phyloP scores from a whole-genome alignment of 2,113 vertebrate genomes.

The Chaetura pelagica region DNA sequence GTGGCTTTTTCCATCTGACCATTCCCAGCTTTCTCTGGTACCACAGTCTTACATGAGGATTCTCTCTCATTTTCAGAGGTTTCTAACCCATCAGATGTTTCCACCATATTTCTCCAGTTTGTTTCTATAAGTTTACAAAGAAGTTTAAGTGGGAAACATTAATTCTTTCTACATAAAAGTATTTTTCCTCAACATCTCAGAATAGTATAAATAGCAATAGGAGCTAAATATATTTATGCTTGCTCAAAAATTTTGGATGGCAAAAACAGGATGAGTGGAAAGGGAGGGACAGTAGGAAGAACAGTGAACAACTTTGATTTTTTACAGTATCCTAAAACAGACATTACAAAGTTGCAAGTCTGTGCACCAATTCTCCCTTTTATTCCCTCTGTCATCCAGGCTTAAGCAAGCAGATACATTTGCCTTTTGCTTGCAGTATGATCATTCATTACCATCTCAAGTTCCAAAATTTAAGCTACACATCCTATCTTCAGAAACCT shows the following conservation, averaged over 20 bases:
- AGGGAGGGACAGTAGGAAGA: background rate
- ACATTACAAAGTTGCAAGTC: background rate
- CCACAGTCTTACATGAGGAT: constrained; percentile 60
- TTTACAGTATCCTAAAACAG: background rate
- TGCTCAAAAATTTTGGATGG: background rate
- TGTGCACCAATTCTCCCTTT: background rate
- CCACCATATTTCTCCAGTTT: constrained; percentile 98
- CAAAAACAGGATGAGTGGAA: background rate
- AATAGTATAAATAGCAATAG: background rate
- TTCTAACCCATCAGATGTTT: constrained; percentile 90
- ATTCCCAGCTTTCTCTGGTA: constrained; percentile 64
- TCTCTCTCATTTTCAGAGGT: constrained; percentile 83
- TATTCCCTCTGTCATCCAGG: background rate
- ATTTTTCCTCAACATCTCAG: background rate
- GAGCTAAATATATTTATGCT: background rate
- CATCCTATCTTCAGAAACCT: background rate
- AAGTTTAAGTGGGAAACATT: constrained; percentile 7
- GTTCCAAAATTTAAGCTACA: background rate
- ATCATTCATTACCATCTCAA: background rate
- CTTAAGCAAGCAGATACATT: background rate
- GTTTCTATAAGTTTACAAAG: constrained; percentile 83
- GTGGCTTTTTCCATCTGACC: constrained; percentile 23
- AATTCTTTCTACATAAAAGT: background rate
- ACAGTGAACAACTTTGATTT: background rate
- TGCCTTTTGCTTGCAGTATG: background rate